Percentiles rank a stretch among this genome's conserved stretches.
Conservation (phyloP, 2,888 invertebrate species). For the Drosophila nigricruria region DNA sequence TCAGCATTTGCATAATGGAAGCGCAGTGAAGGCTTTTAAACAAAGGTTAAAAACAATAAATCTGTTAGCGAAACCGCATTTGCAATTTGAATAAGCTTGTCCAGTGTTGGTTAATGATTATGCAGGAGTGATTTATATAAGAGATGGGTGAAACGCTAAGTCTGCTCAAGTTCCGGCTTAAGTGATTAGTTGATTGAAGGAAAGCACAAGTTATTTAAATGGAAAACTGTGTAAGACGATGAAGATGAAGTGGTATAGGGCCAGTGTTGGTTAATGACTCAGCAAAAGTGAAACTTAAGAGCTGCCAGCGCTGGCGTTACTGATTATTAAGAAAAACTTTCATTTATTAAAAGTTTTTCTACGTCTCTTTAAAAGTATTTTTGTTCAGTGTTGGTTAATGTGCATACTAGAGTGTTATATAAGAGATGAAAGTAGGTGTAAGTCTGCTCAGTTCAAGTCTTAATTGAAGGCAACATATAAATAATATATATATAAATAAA, state of each 20-base stretch:
- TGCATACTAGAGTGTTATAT: neutral
- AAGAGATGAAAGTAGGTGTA: neutral
- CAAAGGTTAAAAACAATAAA: slow-evolving; percentile 14
- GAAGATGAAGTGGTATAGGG: neutral
- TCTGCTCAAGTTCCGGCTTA: neutral
- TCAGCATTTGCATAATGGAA: slow-evolving; percentile 10
- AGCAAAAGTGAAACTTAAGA: neutral
- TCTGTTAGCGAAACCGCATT: slow-evolving; percentile 3
- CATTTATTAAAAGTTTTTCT: neutral
- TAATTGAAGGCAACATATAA: too few relatives aligned
- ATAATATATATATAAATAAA: too few relatives aligned
- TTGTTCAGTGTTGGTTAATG: neutral
- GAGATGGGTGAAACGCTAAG: neutral
- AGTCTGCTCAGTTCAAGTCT: neutral
- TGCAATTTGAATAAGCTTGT: slow-evolving; percentile 1
- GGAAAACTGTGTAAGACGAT: neutral
- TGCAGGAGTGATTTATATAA: neutral
- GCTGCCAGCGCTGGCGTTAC: neutral
- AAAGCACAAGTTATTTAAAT: neutral
- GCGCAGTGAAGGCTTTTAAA: neutral
- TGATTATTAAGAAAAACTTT: neutral
- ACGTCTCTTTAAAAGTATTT: neutral
- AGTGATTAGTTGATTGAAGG: neutral
- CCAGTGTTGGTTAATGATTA: slow-evolving; percentile 1
- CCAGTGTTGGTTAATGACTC: neutral